Conservation (phyloP, 2,888 invertebrate species). For the Pandemis cinnamomeana region DNA sequence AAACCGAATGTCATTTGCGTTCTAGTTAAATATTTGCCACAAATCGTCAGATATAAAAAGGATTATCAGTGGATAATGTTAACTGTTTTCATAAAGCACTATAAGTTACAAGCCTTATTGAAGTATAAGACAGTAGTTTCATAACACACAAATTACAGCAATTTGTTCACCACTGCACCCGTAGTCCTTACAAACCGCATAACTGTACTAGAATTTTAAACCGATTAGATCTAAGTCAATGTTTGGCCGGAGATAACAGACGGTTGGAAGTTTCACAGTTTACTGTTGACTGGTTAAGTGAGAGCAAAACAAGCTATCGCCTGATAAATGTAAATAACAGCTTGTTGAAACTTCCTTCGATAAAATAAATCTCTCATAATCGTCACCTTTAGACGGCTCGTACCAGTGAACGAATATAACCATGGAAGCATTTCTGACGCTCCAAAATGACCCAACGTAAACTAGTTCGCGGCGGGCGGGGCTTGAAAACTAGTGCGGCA, state of each 20-base stretch:
- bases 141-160: background rate
- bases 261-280: conserved; percentile 64
- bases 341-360: conserved; percentile 41
- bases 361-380: conserved; percentile 44
- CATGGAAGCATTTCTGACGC: too few relatives aligned
- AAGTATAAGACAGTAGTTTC: conserved; percentile 1
- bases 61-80: background rate
- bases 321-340: conserved; percentile 51
- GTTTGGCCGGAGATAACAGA: conserved; percentile 66
- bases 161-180: conserved; percentile 21
- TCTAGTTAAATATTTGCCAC: too few relatives aligned
- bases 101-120: background rate
- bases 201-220: conserved; percentile 55
- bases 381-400: conserved; percentile 26
- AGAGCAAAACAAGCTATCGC: conserved; percentile 50
- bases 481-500: too few relatives aligned
- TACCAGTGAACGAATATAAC: too few relatives aligned
- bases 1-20: too few relatives aligned
- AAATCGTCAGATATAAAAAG: too few relatives aligned
- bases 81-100: background rate
- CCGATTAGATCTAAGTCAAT: conserved; percentile 62
- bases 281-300: conserved; percentile 58
- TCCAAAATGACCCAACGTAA: too few relatives aligned
- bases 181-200: conserved; percentile 33
- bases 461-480: too few relatives aligned